phyloP scores from a whole-genome alignment of 2,113 vertebrate species.

The Nipponia nippon region DNA sequence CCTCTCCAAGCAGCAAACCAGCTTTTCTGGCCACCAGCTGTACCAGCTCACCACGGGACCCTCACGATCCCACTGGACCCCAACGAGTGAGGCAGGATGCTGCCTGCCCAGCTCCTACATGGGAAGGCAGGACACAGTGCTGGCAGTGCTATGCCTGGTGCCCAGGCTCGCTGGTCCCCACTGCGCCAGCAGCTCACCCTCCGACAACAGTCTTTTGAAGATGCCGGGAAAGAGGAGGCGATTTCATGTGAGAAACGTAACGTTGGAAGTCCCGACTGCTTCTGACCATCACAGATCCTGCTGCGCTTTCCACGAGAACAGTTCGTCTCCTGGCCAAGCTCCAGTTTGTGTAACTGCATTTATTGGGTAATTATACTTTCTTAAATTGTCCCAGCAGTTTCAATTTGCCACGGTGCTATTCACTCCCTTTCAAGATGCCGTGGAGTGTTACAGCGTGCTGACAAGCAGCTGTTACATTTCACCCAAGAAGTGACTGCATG shows the following conservation, averaged over 20 bases:
- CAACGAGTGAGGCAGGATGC: neutral
- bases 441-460: neutral
- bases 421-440: neutral
- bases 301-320: neutral
- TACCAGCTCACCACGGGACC: neutral
- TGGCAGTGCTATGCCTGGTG: neutral
- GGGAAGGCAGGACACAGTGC: neutral
- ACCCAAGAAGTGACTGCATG: neutral
- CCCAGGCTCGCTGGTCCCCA: rapidly evolving
- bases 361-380: neutral
- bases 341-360: neutral
- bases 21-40: neutral
- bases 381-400: neutral
- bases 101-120: neutral
- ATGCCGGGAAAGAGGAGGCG: neutral
- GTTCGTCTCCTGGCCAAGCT: neutral
- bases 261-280: rapidly evolving
- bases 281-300: neutral
- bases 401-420: constrained; percentile 5
- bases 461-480: neutral
- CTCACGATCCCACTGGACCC: neutral
- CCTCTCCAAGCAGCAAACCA: neutral
- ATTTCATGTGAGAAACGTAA: rapidly evolving
- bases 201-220: neutral
- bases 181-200: neutral